These are phyloP conservation scores for Drosophila trichaetosa DNA, from an alignment of 2,888 invertebrate genomes.

Conservation along the genomic window DNA sequence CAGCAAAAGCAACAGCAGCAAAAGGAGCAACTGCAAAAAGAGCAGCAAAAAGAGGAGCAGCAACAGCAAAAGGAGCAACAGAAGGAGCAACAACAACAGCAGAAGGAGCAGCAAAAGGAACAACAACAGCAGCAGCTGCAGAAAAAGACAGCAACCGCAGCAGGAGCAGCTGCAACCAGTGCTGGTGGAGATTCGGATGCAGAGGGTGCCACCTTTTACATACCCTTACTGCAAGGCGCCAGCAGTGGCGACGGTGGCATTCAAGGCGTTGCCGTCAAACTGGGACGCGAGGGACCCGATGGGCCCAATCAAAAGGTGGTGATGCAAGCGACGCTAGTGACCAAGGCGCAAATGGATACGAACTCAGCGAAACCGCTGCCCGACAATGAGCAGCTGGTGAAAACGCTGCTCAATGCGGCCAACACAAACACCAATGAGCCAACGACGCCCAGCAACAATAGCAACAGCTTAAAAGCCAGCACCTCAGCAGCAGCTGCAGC, in stretches of 20 bases:
- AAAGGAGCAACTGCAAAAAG: conserved; percentile 13
- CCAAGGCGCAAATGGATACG: conserved; percentile 86
- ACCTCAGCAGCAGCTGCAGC: conserved; percentile 61
- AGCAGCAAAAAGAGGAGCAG: conserved; percentile 12
- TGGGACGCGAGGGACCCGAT: conserved; percentile 88
- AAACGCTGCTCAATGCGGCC: conserved; percentile 80
- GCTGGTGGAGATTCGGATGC: conserved; percentile 85
- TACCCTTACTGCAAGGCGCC: conserved; percentile 87
- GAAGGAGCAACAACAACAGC: conserved; percentile 26
- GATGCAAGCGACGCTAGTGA: conserved; percentile 88
- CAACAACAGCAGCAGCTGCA: conserved; percentile 23
- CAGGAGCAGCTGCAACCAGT: conserved; percentile 30
- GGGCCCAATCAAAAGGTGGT: conserved; percentile 88
- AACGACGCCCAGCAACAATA: conserved; percentile 30
- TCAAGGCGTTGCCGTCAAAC: conserved; percentile 88
- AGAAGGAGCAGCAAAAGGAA: conserved; percentile 8
- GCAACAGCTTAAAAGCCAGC: conserved; percentile 60
- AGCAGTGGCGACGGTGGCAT: conserved; percentile 85
- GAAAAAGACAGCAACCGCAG: background rate
- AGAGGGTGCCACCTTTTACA: conserved; percentile 88
- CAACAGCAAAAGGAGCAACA: conserved; percentile 17
- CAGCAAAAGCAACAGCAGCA: background rate
- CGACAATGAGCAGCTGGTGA: conserved; percentile 84
- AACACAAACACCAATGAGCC: conserved; percentile 37
- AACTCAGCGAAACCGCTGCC: conserved; percentile 83